These are phyloP conservation scores for Aromia moschata DNA, from an alignment of 2,888 invertebrate genomes.

Conservation along the genomic window DNA sequence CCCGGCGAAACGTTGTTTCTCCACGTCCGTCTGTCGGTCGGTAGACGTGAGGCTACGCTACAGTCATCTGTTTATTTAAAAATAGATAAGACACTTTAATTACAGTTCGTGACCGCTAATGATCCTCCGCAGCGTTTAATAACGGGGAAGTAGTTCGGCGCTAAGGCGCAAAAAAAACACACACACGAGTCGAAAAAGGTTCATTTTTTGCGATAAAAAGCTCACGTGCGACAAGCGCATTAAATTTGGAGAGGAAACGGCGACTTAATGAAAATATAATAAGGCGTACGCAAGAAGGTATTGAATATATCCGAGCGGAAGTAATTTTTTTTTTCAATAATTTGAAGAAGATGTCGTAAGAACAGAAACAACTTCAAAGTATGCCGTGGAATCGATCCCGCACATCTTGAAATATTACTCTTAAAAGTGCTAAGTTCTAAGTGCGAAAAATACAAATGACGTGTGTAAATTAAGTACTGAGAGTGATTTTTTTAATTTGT, in stretches of 20 bases:
- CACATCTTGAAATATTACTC: too few relatives aligned
- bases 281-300: background rate
- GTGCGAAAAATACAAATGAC: too few relatives aligned
- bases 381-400: too few relatives aligned
- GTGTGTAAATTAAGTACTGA: too few relatives aligned
- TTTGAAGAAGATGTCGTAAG: too few relatives aligned
- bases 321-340: too few relatives aligned
- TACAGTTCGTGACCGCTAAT: slow-evolving; percentile 50
- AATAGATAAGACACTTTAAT: slow-evolving; percentile 51
- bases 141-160: slow-evolving; percentile 30
- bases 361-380: too few relatives aligned
- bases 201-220: slow-evolving; percentile 20
- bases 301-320: too few relatives aligned
- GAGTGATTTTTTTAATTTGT: too few relatives aligned
- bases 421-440: too few relatives aligned
- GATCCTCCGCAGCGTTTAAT: slow-evolving; percentile 37
- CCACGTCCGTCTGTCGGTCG: slow-evolving; percentile 20
- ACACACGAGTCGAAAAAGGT: slow-evolving; percentile 10
- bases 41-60: slow-evolving; percentile 16
- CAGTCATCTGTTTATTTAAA: slow-evolving; percentile 44
- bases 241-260: slow-evolving; percentile 2
- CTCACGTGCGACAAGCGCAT: slow-evolving; percentile 21
- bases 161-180: slow-evolving; percentile 24
- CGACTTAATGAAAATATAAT: slow-evolving; percentile 16
- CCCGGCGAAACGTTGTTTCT: background rate